Evolutionary conservation across 2,797 vertebrate genomes (phyloP).

Genomic region (Gobionotothen gibberifrons): DNA sequence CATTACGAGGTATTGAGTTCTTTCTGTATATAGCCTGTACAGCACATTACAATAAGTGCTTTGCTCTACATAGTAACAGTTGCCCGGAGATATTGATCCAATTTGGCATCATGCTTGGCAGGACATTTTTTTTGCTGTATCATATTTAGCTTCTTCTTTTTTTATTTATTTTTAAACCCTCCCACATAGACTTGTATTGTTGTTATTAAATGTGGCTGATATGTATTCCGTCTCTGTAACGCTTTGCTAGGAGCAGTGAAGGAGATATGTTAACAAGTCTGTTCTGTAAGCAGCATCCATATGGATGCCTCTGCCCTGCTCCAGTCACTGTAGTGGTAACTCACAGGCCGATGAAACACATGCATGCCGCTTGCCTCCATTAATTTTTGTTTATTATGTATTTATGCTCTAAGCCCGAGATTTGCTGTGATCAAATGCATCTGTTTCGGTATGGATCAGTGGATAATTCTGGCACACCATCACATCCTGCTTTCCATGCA

Average conservation of each 20-base stretch:
- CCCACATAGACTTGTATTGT: conserved; percentile 47
- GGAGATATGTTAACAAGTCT: conserved; percentile 81
- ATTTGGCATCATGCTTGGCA: conserved; percentile 68
- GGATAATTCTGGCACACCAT: conserved; percentile 76
- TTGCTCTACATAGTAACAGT: conserved; percentile 66
- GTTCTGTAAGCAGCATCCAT: conserved; percentile 82
- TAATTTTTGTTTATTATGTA: conserved; percentile 86
- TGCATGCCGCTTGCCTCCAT: conserved; percentile 70
- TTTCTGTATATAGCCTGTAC: conserved; percentile 56
- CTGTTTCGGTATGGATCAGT: conserved; percentile 80
- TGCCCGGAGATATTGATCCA: conserved; percentile 68
- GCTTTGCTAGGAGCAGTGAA: conserved; percentile 71
- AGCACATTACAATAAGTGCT: conserved; percentile 69
- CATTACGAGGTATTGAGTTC: conserved; percentile 57
- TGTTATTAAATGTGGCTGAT: conserved; percentile 65
- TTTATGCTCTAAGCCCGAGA: conserved; percentile 82
- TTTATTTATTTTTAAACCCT: conserved; percentile 3
- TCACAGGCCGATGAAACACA: conserved; percentile 75
- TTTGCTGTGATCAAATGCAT: conserved; percentile 83
- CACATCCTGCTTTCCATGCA: conserved; percentile 60
- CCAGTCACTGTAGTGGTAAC: conserved; percentile 75
- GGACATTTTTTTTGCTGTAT: conserved; percentile 53
- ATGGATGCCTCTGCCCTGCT: conserved; percentile 80
- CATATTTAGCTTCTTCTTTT: conserved; percentile 47
- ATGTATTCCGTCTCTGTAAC: conserved; percentile 66